phyloP scores from a whole-genome alignment of 2,888 invertebrate species.

The Temnothorax rugatulus region DNA sequence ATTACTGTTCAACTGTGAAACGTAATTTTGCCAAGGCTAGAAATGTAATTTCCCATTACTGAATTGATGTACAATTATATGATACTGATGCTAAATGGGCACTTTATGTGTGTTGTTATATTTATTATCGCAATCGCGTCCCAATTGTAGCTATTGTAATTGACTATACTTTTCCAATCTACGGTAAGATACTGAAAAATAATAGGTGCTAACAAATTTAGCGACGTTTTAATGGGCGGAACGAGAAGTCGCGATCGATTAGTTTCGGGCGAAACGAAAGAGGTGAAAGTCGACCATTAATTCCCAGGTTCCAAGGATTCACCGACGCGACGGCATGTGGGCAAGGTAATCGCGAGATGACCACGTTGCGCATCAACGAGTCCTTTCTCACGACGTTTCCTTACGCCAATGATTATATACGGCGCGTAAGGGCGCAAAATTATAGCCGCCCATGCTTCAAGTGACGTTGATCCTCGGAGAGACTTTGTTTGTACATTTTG shows the following conservation, averaged over 20 bases:
- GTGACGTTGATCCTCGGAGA: constrained; percentile 39
- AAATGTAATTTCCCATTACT: neutral
- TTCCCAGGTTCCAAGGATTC: constrained; percentile 57
- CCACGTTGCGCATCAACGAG: constrained; percentile 71
- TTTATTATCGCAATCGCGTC: neutral
- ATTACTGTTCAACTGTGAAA: neutral
- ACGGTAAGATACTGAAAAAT: neutral
- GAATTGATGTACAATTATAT: neutral
- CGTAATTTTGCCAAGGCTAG: neutral
- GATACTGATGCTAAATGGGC: too few species aligned
- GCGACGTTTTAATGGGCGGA: constrained; percentile 23
- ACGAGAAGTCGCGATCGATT: constrained; percentile 48
- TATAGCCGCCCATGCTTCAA: constrained; percentile 46
- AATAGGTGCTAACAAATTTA: neutral
- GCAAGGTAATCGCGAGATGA: constrained; percentile 69
- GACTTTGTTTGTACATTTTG: constrained; percentile 51
- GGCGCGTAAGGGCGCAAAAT: constrained; percentile 47
- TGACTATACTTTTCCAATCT: neutral
- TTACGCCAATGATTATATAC: constrained; percentile 59
- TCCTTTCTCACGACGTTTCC: constrained; percentile 73
- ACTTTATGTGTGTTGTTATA: neutral
- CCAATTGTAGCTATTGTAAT: neutral
- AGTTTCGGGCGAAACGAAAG: constrained; percentile 66
- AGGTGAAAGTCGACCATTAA: constrained; percentile 77
- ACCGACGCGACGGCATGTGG: constrained; percentile 42